phyloP scores from a whole-genome alignment of 2,113 vertebrate genomes.

The Camelus dromedarius region DNA sequence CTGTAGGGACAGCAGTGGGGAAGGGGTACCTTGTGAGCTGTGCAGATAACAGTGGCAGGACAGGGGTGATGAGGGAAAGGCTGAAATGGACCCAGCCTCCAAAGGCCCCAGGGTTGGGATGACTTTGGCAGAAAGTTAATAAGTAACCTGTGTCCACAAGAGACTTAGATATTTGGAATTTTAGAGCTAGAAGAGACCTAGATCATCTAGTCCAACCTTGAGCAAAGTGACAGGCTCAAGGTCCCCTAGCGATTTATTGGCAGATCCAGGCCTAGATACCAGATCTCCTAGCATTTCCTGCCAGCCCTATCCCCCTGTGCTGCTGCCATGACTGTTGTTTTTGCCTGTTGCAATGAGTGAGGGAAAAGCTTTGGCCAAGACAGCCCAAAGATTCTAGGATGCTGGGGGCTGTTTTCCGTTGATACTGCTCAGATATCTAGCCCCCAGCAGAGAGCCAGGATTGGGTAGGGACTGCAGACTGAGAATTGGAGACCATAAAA shows the following conservation, averaged over 20 bases:
- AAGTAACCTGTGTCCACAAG: slow-evolving; percentile 57
- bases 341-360: background rate
- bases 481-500: background rate
- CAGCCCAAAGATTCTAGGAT: slow-evolving; percentile 54
- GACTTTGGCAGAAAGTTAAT: slow-evolving; percentile 68
- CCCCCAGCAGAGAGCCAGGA: background rate
- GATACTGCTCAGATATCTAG: background rate
- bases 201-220: slow-evolving; percentile 52
- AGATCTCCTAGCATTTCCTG: background rate
- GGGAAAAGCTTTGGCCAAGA: background rate
- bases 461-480: slow-evolving; percentile 25
- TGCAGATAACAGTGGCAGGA: background rate
- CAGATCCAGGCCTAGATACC: slow-evolving; percentile 28
- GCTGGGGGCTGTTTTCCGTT: background rate
- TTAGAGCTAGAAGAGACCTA: slow-evolving; percentile 57
- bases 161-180: slow-evolving; percentile 66
- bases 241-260: slow-evolving; percentile 38
- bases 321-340: background rate
- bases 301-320: background rate
- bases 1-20: background rate
- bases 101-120: background rate
- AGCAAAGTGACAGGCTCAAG: slow-evolving; percentile 62
- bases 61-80: background rate
- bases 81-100: background rate
- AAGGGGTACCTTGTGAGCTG: slow-evolving; percentile 16